Evolutionary conservation across 2,113 vertebrate genomes (phyloP).

Genomic region (Megaptera novaeangliae): DNA sequence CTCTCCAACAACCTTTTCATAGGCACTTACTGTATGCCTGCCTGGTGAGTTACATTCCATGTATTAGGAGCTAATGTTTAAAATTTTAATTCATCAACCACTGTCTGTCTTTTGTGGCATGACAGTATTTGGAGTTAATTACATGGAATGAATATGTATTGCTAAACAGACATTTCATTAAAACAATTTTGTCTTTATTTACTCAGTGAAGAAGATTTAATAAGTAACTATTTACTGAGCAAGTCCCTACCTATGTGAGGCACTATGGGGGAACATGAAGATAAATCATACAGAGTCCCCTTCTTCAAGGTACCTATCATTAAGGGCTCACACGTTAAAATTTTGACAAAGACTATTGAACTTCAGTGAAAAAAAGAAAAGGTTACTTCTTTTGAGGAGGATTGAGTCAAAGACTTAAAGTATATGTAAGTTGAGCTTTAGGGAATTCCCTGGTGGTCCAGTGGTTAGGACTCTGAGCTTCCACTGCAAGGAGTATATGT

Average conservation of each 20-base stretch:
- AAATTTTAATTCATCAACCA: neutral
- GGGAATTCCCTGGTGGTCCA: no score
- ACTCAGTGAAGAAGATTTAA: neutral
- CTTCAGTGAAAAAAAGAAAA: neutral
- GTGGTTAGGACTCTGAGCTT: no score
- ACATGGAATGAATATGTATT: neutral
- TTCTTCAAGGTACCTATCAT: neutral
- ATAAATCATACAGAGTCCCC: neutral
- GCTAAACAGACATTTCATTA: neutral
- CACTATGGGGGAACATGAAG: neutral
- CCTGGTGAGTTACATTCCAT: neutral
- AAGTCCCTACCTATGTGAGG: neutral
- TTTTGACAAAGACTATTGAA: neutral
- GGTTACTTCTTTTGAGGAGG: neutral
- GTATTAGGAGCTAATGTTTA: neutral
- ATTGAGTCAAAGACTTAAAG: neutral
- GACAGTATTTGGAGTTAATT: neutral
- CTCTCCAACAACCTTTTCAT: neutral
- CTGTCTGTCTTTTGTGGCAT: neutral
- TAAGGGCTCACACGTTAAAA: neutral
- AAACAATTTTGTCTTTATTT: slow-evolving; percentile 31
- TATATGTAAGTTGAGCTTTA: neutral
- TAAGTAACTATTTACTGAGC: neutral
- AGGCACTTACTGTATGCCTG: neutral
- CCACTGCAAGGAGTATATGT: no score